A percentile compares a stretch with the other conserved stretches of the same genome.
Conservation (phyloP, 1,140 invertebrate genomes). For the Leptinotarsa defecta region DNA sequence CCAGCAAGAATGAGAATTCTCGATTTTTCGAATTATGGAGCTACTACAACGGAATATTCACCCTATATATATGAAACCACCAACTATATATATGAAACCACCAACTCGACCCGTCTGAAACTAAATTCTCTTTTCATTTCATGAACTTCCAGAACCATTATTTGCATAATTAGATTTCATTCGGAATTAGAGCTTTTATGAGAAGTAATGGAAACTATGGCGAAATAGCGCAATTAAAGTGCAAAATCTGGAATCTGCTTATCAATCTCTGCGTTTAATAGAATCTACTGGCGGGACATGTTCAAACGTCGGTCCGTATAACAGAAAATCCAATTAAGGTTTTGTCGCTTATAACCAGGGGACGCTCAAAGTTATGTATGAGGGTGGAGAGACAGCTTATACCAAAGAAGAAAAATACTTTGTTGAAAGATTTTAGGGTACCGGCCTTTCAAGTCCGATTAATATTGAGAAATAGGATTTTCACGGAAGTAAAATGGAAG, state of each 20-base stretch:
- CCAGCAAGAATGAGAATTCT: no score
- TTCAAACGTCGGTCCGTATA: constrained; percentile 31
- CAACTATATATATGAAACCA: background rate
- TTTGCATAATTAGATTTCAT: constrained; percentile 29
- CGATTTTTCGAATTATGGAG: background rate
- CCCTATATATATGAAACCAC: background rate
- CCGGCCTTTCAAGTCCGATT: background rate
- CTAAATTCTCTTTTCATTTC: constrained; percentile 6
- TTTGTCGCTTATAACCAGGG: constrained; percentile 34
- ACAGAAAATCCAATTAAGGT: constrained; percentile 41
- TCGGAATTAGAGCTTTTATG: constrained; percentile 11
- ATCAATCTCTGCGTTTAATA: constrained; percentile 28
- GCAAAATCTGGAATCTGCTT: constrained; percentile 28
- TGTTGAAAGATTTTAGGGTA: background rate
- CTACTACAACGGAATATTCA: no score
- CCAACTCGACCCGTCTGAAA: background rate
- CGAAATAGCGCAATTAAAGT: constrained; percentile 23
- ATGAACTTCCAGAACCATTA: constrained; percentile 2
- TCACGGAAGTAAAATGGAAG: background rate
- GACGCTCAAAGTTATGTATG: constrained; percentile 9
- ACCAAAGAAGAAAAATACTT: background rate
- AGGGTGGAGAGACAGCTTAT: background rate
- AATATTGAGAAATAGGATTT: constrained; percentile 11
- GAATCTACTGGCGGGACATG: constrained; percentile 21
- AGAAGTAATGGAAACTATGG: constrained; percentile 24